Percentiles rank a stretch among this genome's conserved stretches.
Conservation (phyloP, 2,888 invertebrate genomes). For the Amblyjoppa proteus region DNA sequence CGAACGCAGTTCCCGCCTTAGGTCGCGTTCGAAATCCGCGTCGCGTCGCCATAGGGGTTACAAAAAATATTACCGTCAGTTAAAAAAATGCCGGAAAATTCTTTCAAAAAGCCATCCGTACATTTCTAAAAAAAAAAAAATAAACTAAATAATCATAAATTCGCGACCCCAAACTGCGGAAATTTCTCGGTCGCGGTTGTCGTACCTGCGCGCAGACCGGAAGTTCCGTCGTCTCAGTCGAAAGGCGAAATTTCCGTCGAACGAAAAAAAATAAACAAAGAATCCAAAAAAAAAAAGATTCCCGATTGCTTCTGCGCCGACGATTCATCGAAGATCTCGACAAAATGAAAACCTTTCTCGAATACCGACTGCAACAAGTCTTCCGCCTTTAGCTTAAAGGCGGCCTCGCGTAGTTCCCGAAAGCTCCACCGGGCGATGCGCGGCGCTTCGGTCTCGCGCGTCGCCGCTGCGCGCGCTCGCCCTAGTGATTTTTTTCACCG, state of each 20-base stretch:
- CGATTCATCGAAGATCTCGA: not conserved
- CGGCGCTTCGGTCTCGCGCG: not conserved
- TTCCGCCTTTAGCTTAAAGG: not conserved
- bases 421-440: not conserved
- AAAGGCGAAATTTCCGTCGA: not conserved
- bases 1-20: too few relatives aligned
- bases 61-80: too few relatives aligned
- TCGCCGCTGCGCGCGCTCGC: constrained; percentile 19
- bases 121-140: too few relatives aligned
- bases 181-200: not conserved
- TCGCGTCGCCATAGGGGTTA: too few relatives aligned
- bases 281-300: too few relatives aligned
- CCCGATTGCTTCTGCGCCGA: not conserved
- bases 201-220: constrained; percentile 31
- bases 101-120: too few relatives aligned
- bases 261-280: not conserved
- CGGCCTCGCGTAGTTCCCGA: not conserved
- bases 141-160: not conserved
- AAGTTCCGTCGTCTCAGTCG: constrained; percentile 44
- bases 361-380: not conserved
- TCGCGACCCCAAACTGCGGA: not conserved
- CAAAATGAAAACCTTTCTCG: not conserved
- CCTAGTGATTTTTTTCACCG: constrained; percentile 76
- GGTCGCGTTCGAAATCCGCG: too few relatives aligned
- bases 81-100: too few relatives aligned